phyloP scores from a whole-genome alignment of 2,797 vertebrate species.

The Rhinichthys osculus region DNA sequence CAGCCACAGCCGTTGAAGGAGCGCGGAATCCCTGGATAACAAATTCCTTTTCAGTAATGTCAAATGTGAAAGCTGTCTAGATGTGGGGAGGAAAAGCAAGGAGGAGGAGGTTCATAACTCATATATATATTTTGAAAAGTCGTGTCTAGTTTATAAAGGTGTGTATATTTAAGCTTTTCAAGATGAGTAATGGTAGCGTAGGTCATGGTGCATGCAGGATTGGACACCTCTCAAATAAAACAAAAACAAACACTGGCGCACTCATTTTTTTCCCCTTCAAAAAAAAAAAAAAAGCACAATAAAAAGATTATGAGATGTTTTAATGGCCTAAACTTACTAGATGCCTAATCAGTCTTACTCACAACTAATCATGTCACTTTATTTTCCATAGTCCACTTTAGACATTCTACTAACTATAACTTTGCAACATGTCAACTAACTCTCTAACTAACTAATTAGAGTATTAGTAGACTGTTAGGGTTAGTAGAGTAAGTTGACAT shows the following conservation, averaged over 20 bases:
- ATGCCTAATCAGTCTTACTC: constrained; percentile 41
- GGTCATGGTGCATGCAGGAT: constrained; percentile 62
- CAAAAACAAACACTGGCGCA: constrained; percentile 56
- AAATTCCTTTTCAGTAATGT: constrained; percentile 64
- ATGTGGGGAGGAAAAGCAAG: constrained; percentile 54
- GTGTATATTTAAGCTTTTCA: constrained; percentile 76
- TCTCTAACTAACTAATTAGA: background rate
- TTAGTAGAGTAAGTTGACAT: background rate
- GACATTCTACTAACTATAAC: background rate
- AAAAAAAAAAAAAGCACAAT: constrained; percentile 15
- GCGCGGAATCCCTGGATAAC: constrained; percentile 59
- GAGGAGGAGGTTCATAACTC: constrained; percentile 71
- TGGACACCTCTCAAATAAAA: constrained; percentile 69
- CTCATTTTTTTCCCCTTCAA: constrained; percentile 7
- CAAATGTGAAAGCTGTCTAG: constrained; percentile 71
- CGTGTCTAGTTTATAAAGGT: constrained; percentile 69
- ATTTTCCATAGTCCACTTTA: background rate
- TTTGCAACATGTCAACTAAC: background rate
- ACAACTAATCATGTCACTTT: constrained; percentile 21
- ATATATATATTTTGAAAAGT: constrained; percentile 75
- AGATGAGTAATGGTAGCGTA: constrained; percentile 73
- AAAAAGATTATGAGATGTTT: constrained; percentile 36
- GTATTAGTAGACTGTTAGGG: background rate
- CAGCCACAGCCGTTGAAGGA: constrained; percentile 59
- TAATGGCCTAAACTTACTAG: constrained; percentile 20